Evolutionary conservation across 2,888 invertebrate species (phyloP).

Genomic region (Scaptomyza cyrtandrae): DNA sequence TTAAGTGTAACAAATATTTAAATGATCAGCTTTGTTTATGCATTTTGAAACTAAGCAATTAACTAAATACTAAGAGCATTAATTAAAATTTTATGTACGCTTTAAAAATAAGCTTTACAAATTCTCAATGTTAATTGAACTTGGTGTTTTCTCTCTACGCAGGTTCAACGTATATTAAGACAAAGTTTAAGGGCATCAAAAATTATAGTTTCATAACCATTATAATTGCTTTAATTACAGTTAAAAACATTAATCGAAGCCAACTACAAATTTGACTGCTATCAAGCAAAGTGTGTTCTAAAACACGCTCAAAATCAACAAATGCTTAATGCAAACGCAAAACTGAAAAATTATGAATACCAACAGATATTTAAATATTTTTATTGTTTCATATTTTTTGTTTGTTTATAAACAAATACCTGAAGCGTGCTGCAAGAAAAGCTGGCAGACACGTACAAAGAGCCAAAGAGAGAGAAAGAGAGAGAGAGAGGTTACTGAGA

Average conservation of each 20-base stretch:
- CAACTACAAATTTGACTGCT: slow-evolving; percentile 32
- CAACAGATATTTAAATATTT: slow-evolving; percentile 43
- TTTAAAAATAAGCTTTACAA: too few species aligned
- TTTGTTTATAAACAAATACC: slow-evolving; percentile 75
- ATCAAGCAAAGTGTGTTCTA: background rate
- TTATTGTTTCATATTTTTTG: slow-evolving; percentile 57
- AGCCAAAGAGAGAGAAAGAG: slow-evolving; percentile 3
- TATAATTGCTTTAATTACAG: slow-evolving; percentile 45
- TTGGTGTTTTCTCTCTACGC: background rate
- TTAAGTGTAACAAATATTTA: slow-evolving; percentile 23
- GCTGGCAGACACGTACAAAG: slow-evolving; percentile 7
- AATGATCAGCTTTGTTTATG: slow-evolving; percentile 18
- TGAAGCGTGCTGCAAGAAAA: slow-evolving; percentile 54
- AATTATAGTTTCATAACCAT: slow-evolving; percentile 17
- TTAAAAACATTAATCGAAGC: slow-evolving; percentile 36
- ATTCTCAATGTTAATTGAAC: too few species aligned
- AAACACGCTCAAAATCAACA: slow-evolving; percentile 1
- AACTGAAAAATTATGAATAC: slow-evolving; percentile 56
- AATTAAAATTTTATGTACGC: too few species aligned
- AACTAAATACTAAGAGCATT: background rate
- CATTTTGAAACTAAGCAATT: slow-evolving; percentile 10
- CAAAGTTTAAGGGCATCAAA: background rate
- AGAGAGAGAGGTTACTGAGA: background rate
- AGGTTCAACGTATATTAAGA: slow-evolving; percentile 32
- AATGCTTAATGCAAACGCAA: slow-evolving; percentile 54